Conservation (phyloP, 2,113 vertebrate genomes). For the Vidua chalybeata region DNA sequence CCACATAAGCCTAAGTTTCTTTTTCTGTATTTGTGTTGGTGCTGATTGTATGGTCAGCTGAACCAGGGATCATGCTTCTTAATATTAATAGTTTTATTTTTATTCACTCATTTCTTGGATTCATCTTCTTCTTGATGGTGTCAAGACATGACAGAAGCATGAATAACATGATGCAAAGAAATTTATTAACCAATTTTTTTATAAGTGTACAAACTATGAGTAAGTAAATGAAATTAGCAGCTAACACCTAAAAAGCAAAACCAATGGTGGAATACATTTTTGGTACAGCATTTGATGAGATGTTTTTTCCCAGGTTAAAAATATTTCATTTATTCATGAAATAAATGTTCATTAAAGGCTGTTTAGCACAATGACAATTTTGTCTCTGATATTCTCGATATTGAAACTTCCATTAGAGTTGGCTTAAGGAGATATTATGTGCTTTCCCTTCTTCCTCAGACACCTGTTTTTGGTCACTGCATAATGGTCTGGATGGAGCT, state of each 20-base stretch:
- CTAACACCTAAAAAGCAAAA: not conserved
- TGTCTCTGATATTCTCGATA: accelerated
- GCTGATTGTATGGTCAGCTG: not conserved
- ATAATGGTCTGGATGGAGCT: not conserved
- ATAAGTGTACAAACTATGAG: not conserved
- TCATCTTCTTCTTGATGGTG: not conserved
- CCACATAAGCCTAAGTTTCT: not conserved
- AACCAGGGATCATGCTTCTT: not conserved
- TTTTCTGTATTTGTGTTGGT: not conserved
- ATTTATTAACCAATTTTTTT: not conserved
- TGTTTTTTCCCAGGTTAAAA: not conserved
- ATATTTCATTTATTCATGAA: not conserved
- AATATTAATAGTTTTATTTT: not conserved
- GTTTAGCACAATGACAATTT: not conserved
- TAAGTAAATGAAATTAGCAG: not conserved
- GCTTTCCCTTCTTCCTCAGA: not conserved
- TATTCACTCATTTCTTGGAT: not conserved
- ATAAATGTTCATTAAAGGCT: not conserved
- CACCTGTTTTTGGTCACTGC: not conserved
- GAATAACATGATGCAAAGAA: not conserved
- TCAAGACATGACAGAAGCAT: not conserved
- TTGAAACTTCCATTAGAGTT: not conserved
- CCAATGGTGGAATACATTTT: not conserved
- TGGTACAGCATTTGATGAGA: not conserved
- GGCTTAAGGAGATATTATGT: not conserved